Percentiles rank a stretch among this genome's conserved stretches.
These are phyloP conservation scores for Scaptomyza cyrtandrae DNA, from an alignment of 2,888 invertebrate species.

Conservation along the genomic window DNA sequence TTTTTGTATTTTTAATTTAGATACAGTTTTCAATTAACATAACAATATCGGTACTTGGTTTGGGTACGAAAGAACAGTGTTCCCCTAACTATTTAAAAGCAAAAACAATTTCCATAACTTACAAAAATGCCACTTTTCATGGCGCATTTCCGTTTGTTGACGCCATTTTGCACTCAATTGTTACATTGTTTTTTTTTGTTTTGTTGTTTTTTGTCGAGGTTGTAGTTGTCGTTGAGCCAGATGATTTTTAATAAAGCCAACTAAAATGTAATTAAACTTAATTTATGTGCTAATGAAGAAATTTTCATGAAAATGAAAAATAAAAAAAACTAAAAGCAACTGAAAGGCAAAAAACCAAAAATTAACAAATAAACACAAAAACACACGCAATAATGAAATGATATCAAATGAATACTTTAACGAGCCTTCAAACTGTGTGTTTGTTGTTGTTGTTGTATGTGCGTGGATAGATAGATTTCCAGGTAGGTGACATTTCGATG, in stretches of 20 bases:
- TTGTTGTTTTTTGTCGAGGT: too few species aligned
- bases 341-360: slow-evolving; percentile 37
- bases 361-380: slow-evolving; percentile 71
- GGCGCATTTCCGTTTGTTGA: slow-evolving; percentile 49
- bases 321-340: slow-evolving; percentile 13
- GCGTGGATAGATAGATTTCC: slow-evolving; percentile 23
- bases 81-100: not conserved
- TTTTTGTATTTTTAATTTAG: not conserved
- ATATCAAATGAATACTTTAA: slow-evolving; percentile 53
- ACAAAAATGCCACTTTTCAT: slow-evolving; percentile 28
- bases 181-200: too few species aligned
- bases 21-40: not conserved
- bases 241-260: slow-evolving; percentile 73
- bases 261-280: slow-evolving; percentile 77
- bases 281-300: slow-evolving; percentile 81
- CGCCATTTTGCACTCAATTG: slow-evolving; percentile 48
- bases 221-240: slow-evolving; percentile 36
- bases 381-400: slow-evolving; percentile 45
- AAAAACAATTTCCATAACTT: slow-evolving; percentile 8
- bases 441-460: slow-evolving; percentile 6
- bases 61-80: not conserved
- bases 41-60: not conserved
- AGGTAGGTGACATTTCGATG: slow-evolving; percentile 23
- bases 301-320: slow-evolving; percentile 58
- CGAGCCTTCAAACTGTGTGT: slow-evolving; percentile 36